Evolutionary conservation across 1,140 invertebrate genomes (phyloP).

Genomic region (Bombus pyrosoma): DNA sequence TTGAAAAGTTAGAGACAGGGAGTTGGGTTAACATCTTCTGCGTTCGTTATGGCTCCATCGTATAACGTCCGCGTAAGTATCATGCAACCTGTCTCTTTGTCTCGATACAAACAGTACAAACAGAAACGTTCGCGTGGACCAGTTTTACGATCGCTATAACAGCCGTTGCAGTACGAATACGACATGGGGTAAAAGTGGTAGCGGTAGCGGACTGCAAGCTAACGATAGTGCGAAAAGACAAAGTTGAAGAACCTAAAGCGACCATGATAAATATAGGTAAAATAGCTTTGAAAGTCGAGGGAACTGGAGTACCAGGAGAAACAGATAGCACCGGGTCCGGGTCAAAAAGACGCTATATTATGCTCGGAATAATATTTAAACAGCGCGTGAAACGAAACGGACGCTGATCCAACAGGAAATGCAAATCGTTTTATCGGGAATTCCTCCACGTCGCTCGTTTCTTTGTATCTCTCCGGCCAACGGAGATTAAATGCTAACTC

Average conservation of each 20-base stretch:
- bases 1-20: background rate
- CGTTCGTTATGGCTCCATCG: background rate
- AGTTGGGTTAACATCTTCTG: no score
- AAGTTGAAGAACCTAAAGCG: conserved; percentile 17
- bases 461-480: background rate
- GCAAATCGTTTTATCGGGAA: conserved; percentile 59
- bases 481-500: conserved; percentile 30
- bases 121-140: conserved; percentile 18
- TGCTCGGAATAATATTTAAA: conserved; percentile 47
- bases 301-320: no score
- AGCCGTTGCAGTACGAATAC: conserved; percentile 31
- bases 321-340: background rate
- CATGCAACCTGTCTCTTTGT: background rate
- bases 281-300: background rate
- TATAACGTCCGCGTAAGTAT: background rate
- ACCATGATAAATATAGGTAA: conserved; percentile 39
- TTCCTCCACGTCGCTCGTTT: background rate
- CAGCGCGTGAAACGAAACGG: conserved; percentile 32
- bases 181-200: background rate
- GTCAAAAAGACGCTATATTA: background rate
- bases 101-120: background rate
- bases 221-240: conserved; percentile 26
- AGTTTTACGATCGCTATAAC: conserved; percentile 32
- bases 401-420: conserved; percentile 45
- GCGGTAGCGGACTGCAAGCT: background rate